A percentile compares a stretch with the other conserved stretches of the same genome.
Conservation (phyloP, 2,113 vertebrate genomes). For the Puma concolor region DNA sequence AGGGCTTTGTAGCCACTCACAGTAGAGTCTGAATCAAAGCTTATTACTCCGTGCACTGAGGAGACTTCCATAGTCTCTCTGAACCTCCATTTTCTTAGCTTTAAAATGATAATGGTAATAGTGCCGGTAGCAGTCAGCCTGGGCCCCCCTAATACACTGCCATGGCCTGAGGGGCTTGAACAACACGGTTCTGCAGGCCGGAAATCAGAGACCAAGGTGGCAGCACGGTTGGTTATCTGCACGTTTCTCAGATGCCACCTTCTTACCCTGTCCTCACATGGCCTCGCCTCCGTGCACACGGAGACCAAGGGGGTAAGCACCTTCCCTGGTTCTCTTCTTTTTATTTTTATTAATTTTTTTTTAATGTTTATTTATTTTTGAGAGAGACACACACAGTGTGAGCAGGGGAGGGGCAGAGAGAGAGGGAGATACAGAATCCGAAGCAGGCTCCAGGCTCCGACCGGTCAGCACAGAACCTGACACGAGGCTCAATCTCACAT, state of each 20-base stretch:
- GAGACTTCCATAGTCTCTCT: neutral
- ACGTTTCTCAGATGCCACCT: neutral
- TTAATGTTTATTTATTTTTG: no score
- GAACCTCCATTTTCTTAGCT: neutral
- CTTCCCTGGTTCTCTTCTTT: neutral
- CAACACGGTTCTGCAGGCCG: neutral
- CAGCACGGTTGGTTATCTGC: no score
- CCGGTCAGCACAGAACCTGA: no score
- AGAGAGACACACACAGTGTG: no score
- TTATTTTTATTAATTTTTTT: no score
- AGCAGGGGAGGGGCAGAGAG: no score
- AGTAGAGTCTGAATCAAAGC: neutral
- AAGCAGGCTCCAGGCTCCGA: no score
- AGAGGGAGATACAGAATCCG: no score
- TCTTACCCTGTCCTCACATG: neutral
- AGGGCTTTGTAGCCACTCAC: neutral
- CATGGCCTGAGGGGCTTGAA: rapidly evolving
- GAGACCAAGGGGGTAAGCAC: neutral
- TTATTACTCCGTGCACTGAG: neutral
- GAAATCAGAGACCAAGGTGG: neutral
- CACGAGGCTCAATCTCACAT: no score
- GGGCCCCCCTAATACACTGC: neutral
- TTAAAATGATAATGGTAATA: neutral
- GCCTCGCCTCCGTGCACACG: neutral
- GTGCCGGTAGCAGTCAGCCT: neutral